Base-by-base conservation (phyloP, 2,888 invertebrate genomes). In the Clepsis dumicolana region DNA sequence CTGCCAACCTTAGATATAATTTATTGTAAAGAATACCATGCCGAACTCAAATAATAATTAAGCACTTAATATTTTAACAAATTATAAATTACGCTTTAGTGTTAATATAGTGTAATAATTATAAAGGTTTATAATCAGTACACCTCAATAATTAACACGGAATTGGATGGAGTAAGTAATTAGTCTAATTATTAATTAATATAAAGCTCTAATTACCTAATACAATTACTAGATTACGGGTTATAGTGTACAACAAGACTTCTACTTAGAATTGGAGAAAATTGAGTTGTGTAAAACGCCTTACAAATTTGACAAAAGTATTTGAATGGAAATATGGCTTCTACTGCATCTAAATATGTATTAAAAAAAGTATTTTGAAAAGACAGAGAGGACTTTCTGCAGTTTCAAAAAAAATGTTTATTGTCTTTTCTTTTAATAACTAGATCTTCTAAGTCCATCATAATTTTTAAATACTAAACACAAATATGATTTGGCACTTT, bases 131-230 rank as follows among this genome's bases (percentile, higher is more conserved):
- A 3, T 41, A 35, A 32, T 44, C 4, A 35, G n/a, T 12, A 38
- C 50, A 53, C 59, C 52, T 52, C 18, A 59, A 53, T 65, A 65
- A 65, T 65, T 29, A 53, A 65, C 41, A 52, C 14, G 21, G 29
- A 50, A 41, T 59, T 38, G 52, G 52, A 52, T 29, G 38, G 32
- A 44, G 50, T 27, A 38, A 41, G 27, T 60, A 59, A 65, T 59
- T 60, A 60, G 52, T n/a, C n/a, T 59, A 29, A 38, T n/a, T 38
- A 48, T 50, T 0, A 4, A 48, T 50, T 0, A 4, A 35, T 35
- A 18, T 44, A 44, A 18, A 21, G 29, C 41, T 44, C 21, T 21
- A 41, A 65, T 65, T n/a, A n/a, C n/a, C n/a, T 54, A 60, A 41
- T 61, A 61, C 14, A 44, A 54, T 66, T 61, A 61, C 27, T 21